A percentile compares a stretch with the other conserved stretches of the same genome.
These are phyloP conservation scores for Forbesichthys papilliferus DNA, from an alignment of 2,113 vertebrate species.

Conservation along the genomic window DNA sequence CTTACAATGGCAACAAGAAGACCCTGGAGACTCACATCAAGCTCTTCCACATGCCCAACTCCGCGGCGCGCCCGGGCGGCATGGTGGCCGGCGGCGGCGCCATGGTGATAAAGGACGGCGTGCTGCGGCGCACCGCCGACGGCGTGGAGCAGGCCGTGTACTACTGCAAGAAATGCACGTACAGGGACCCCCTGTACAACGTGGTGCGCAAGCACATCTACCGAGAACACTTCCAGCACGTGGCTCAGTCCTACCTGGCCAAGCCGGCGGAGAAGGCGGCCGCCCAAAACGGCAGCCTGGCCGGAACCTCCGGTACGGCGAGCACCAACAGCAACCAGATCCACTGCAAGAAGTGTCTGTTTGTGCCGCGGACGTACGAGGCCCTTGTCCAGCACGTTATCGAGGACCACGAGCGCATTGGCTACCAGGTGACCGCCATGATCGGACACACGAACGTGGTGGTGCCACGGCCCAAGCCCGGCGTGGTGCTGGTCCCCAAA, in stretches of 20 bases:
- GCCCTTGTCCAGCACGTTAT: slow-evolving; percentile 97
- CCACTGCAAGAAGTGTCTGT: slow-evolving; percentile 97
- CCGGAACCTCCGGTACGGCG: slow-evolving; percentile 68
- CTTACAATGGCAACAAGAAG: slow-evolving; percentile 99
- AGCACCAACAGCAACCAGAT: slow-evolving; percentile 80
- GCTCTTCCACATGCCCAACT: slow-evolving; percentile 96
- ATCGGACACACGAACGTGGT: slow-evolving; percentile 98
- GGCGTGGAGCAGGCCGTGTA: slow-evolving; percentile 97
- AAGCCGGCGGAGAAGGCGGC: slow-evolving; percentile 87
- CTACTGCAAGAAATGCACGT: slow-evolving; percentile 99
- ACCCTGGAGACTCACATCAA: slow-evolving; percentile 99
- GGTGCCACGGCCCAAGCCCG: slow-evolving; percentile 89
- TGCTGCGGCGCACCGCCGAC: slow-evolving; percentile 89
- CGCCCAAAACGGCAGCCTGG: slow-evolving; percentile 65
- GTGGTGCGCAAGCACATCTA: slow-evolving; percentile 99
- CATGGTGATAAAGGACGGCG: slow-evolving; percentile 88
- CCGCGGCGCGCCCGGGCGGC: slow-evolving; percentile 73
- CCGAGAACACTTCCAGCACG: slow-evolving; percentile 99
- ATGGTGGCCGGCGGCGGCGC: slow-evolving; percentile 66
- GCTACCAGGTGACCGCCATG: slow-evolving; percentile 98
- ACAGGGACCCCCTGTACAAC: slow-evolving; percentile 97
- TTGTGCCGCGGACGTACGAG: slow-evolving; percentile 95
- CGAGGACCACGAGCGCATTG: slow-evolving; percentile 95
- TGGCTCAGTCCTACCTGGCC: slow-evolving; percentile 92
- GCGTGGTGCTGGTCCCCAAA: slow-evolving; percentile 88